Evolutionary conservation across 2,113 vertebrate genomes (phyloP).

Genomic region (Zosterops pallidus): DNA sequence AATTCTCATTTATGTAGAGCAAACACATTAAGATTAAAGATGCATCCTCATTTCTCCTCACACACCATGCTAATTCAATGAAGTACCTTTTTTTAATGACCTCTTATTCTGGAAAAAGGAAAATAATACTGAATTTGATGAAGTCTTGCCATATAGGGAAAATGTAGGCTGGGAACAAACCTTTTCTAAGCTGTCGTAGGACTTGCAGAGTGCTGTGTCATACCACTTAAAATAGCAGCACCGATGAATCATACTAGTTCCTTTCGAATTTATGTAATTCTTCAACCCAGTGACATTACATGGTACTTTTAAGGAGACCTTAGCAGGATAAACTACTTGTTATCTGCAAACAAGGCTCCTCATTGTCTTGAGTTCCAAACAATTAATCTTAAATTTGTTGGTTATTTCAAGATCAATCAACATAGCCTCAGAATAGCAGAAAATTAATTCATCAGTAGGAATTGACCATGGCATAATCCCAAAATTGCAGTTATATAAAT

Average conservation of each 20-base stretch:
- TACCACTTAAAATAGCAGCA: neutral
- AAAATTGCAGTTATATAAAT: neutral
- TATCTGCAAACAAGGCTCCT: constrained; percentile 52
- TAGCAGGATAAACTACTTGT: constrained; percentile 65
- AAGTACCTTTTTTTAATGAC: neutral
- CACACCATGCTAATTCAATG: neutral
- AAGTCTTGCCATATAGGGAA: neutral
- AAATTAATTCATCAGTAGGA: constrained; percentile 67
- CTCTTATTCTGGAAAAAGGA: neutral
- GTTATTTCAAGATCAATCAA: constrained; percentile 59
- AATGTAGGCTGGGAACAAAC: neutral
- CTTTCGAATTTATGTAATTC: constrained; percentile 63
- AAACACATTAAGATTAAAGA: neutral
- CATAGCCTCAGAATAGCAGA: constrained; percentile 51
- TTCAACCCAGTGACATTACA: constrained; percentile 65
- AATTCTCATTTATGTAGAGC: neutral
- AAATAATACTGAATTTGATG: neutral
- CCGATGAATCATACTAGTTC: constrained; percentile 6
- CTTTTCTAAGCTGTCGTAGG: neutral
- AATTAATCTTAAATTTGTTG: constrained; percentile 54
- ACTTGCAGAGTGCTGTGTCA: neutral
- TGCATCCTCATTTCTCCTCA: neutral
- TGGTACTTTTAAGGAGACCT: constrained; percentile 71
- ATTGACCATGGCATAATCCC: constrained; percentile 29
- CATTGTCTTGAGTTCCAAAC: constrained; percentile 40